These are phyloP conservation scores for Planococcus citri DNA, from an alignment of 1,140 invertebrate genomes.

Conservation along the genomic window DNA sequence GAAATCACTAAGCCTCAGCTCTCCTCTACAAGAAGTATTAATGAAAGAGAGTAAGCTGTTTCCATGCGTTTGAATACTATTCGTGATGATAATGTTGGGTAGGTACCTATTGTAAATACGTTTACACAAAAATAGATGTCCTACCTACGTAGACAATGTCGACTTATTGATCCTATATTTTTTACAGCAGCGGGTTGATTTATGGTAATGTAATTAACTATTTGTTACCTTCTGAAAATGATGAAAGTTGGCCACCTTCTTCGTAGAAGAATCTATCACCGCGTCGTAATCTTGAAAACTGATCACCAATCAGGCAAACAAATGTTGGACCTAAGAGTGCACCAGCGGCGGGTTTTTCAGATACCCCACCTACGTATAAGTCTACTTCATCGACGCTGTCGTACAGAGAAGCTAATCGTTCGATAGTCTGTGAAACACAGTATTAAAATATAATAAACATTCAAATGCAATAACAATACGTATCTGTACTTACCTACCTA, in stretches of 20 bases:
- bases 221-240: slow-evolving; percentile 38
- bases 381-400: slow-evolving; percentile 48
- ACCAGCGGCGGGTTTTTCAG: slow-evolving; percentile 39
- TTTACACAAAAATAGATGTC: no score
- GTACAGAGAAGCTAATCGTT: slow-evolving; percentile 35
- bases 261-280: slow-evolving; percentile 45
- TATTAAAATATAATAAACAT: no score
- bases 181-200: not conserved
- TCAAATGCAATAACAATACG: no score
- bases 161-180: no score
- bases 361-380: slow-evolving; percentile 45
- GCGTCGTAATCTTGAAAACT: slow-evolving; percentile 41
- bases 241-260: slow-evolving; percentile 36
- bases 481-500: no score
- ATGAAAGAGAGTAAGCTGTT: no score
- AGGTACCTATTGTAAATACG: no score
- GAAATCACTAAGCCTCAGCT: no score
- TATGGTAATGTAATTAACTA: not conserved
- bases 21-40: no score
- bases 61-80: no score
- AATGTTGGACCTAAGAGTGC: slow-evolving; percentile 47
- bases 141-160: no score
- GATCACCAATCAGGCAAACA: slow-evolving; percentile 46
- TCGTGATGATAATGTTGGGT: no score
- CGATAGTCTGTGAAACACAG: slow-evolving; percentile 33